These are phyloP conservation scores for Struthidea cinerea DNA, from an alignment of 2,113 vertebrate species.

Conservation along the genomic window DNA sequence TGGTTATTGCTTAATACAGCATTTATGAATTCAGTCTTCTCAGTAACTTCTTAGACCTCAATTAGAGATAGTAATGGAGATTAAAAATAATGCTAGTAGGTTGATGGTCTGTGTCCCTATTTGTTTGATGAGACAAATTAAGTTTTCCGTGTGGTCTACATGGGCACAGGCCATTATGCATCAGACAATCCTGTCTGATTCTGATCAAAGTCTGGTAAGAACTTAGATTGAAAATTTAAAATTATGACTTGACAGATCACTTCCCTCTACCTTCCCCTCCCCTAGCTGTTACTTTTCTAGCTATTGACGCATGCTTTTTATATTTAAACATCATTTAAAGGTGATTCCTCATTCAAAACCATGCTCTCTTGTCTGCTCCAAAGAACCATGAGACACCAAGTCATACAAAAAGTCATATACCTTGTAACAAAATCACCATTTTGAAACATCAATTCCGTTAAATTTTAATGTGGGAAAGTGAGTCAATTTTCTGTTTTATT, in stretches of 20 bases:
- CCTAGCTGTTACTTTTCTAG: neutral
- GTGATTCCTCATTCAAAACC: neutral
- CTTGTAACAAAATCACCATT: neutral
- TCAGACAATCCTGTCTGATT: neutral
- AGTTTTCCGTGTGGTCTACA: neutral
- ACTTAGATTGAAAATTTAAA: neutral
- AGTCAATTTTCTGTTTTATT: neutral
- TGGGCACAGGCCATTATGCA: accelerated
- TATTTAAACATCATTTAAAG: neutral
- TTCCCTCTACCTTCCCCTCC: neutral
- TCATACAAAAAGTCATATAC: neutral
- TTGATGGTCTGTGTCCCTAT: neutral
- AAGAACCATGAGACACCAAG: neutral
- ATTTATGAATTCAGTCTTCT: neutral
- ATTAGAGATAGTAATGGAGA: neutral
- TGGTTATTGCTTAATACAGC: neutral
- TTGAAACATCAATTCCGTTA: neutral
- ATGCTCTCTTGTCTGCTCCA: neutral
- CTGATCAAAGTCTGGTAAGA: neutral
- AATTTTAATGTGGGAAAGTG: neutral
- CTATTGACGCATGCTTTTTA: neutral
- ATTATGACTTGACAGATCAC: neutral
- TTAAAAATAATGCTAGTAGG: neutral
- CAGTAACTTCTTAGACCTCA: neutral
- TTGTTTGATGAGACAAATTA: neutral